These are phyloP conservation scores for Parascotia fuliginaria DNA, from an alignment of 2,888 invertebrate genomes.

Conservation along the genomic window DNA sequence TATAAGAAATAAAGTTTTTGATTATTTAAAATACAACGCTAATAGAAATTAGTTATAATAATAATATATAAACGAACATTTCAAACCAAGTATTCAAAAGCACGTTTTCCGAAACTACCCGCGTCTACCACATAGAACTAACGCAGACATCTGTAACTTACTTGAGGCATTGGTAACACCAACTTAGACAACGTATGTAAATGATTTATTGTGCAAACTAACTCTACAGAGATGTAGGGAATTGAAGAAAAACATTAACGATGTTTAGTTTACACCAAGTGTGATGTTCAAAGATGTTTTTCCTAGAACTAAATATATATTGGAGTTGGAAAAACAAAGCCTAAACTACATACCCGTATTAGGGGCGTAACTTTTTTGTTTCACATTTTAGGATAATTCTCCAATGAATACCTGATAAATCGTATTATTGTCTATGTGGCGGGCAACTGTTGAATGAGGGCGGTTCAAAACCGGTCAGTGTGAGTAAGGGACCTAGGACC, in stretches of 20 bases:
- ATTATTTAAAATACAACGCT: no score
- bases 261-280: conserved; percentile 18
- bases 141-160: conserved; percentile 2
- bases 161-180: conserved; percentile 16
- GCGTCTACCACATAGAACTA: background rate
- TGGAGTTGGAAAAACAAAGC: background rate
- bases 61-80: background rate
- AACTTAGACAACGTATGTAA: conserved; percentile 25
- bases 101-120: conserved; percentile 4
- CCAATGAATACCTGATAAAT: background rate
- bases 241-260: conserved; percentile 25
- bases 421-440: no score
- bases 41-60: no score
- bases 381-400: background rate
- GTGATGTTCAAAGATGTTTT: background rate
- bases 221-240: conserved; percentile 15
- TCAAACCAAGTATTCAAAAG: background rate
- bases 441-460: no score
- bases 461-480: no score
- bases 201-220: conserved; percentile 33
- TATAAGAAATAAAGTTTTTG: no score
- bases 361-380: background rate
- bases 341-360: background rate
- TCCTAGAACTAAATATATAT: background rate
- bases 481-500: no score